Base-by-base conservation (phyloP, 2,797 vertebrate species). In the Meriones psammophilus region DNA sequence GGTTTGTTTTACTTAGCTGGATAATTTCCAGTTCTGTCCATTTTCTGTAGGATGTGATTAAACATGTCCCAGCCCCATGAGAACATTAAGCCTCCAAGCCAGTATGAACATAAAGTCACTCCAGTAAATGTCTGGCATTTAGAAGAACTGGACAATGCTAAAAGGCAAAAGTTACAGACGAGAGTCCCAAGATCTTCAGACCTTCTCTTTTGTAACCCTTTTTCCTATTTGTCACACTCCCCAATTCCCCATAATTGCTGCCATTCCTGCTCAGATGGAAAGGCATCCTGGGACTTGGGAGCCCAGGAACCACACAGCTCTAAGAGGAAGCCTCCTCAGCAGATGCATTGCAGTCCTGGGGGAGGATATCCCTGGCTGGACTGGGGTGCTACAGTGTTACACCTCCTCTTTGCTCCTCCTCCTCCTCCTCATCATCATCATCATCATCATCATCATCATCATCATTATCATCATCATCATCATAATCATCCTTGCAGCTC, bases 101-200 rank as follows among this genome's bases (percentile, higher is more conserved):
- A 91, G 14, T 79, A 24, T 33, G 66, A 81, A 78, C 33, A 80
- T 58, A 76, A 78, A 79, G 90, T 64, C 73, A 94, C 22, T 33
- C 39, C 2, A 39, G 10, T 33, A 64, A 42, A 24, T 0, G 5
- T 28, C 60, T 36, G 60, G 92, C 80, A 88, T 0, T 74, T 74
- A 68, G 42, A 91, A 33, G 39, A 39, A 39, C 58, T 62, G 7
- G 90, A 94, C 73, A 74, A 74, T 89, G 36, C 69, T 64, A 79
- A 94, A 92, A 92, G 66, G 74, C 8, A 79, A 66, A 78, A 71
- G 58, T 87, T 3, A 68, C 24, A 74, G 71, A 8, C 4, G 50
- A 56, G 30, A 94, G 74, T 39, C 42, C 78, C 3, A 9, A 83
- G 60, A 62, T 68, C 62, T 15, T 86, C 64, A 30, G 85, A 28